These are phyloP conservation scores for Meteorus cinctellus DNA, from an alignment of 2,888 invertebrate species.

Conservation along the genomic window DNA sequence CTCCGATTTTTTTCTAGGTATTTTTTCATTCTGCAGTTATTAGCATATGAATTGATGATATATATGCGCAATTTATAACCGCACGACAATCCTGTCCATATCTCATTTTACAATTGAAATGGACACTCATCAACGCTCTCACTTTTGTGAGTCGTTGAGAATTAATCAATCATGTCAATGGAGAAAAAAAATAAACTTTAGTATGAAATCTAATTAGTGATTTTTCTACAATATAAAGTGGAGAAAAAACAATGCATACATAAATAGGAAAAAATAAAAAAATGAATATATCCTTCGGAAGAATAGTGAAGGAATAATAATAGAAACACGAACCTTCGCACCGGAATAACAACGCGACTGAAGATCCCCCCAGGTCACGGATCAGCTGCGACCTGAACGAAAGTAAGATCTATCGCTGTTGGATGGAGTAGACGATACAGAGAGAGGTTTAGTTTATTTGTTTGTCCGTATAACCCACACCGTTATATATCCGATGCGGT, in stretches of 20 bases:
- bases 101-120: too few relatives aligned
- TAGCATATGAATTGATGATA: too few relatives aligned
- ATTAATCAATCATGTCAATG: too few relatives aligned
- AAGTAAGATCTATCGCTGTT: slow-evolving; percentile 31
- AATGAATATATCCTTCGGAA: not conserved
- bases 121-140: too few relatives aligned
- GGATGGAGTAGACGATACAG: not conserved
- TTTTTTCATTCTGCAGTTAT: too few relatives aligned
- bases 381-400: slow-evolving; percentile 39
- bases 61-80: too few relatives aligned
- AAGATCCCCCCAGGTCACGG: slow-evolving; percentile 35
- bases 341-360: slow-evolving; percentile 30
- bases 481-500: not conserved
- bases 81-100: too few relatives aligned
- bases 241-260: not conserved
- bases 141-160: too few relatives aligned
- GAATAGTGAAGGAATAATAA: slow-evolving; percentile 17
- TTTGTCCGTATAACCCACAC: not conserved
- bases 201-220: too few relatives aligned
- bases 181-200: too few relatives aligned
- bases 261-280: not conserved
- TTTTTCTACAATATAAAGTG: not conserved
- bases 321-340: slow-evolving; percentile 17
- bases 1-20: too few relatives aligned
- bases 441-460: not conserved